Base-by-base conservation (phyloP, 1,140 invertebrate species). In the Yoshiicerus persimilis region DNA sequence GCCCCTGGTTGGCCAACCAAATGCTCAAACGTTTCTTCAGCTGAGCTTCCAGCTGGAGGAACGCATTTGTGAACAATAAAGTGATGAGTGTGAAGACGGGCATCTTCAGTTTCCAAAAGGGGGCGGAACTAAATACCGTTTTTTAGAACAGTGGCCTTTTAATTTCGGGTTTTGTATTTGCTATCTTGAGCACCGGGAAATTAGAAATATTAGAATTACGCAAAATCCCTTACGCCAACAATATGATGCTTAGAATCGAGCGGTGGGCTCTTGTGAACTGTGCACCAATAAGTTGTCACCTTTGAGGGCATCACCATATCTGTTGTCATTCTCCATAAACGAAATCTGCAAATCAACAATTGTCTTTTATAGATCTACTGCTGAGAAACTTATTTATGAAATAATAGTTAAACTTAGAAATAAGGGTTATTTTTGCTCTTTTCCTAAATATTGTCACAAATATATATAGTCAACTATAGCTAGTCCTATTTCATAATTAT, bases 281-380 rank as follows among this genome's bases (percentile, higher is more conserved):
- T 77, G 32, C 87, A 89, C 88, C 88, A 89, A 56, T 89, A 89
- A 3, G 86, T 77, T 47, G 89, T 89, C 23, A 47, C 6, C 10
- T 83, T 4, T 10, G 25, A 1, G 20, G 87, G 87, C 89, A 89
- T 89, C 47, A n/a, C 75, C 84, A 83, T 64, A 11, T 38, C 80
- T 2, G 10, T 47, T 9, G n/a, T 36, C 75, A 88, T 88, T 25
- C 25, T 66, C 47, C 62, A 84, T 2, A 4, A 13, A 2, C 2
- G 36, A n/a, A 80, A 80, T 3, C 36, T 80, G n/a, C n/a, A n/a
- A n/a, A n/a, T n/a, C n/a, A n/a, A n/a, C n/a, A n/a, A n/a, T n/a
- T n/a, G n/a, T n/a, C n/a, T n/a, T n/a, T n/a, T n/a, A n/a, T n/a
- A n/a, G n/a, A n/a, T n/a, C n/a, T n/a, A n/a, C n/a, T n/a, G n/a